phyloP scores from a whole-genome alignment of 2,797 vertebrate species.

The Brotula barbata region DNA sequence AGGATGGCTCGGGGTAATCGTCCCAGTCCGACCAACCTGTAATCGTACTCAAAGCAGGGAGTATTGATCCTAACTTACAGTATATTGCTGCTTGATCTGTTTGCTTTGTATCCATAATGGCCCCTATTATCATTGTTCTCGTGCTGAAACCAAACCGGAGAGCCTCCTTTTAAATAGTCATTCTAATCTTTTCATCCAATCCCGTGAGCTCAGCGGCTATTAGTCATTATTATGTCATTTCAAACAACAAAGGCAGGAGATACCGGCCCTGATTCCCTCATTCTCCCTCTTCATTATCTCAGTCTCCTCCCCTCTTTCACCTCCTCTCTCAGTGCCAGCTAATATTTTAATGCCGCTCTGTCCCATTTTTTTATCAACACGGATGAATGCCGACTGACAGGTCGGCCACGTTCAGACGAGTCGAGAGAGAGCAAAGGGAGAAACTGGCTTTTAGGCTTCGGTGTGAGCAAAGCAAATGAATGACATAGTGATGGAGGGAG shows the following conservation, averaged over 20 bases:
- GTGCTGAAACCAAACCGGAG: constrained; percentile 8
- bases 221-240: constrained; percentile 54
- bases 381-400: constrained; percentile 66
- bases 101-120: constrained; percentile 35
- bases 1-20: constrained; percentile 33
- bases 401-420: constrained; percentile 49
- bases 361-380: constrained; percentile 51
- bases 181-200: constrained; percentile 53
- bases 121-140: constrained; percentile 44
- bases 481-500: constrained; percentile 58
- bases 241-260: constrained; percentile 37
- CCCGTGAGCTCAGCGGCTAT: constrained; percentile 25
- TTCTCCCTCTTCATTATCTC: constrained; percentile 21
- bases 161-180: constrained; percentile 28
- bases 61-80: too few species aligned
- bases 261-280: constrained; percentile 38
- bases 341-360: constrained; percentile 61
- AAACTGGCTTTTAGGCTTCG: constrained; percentile 50
- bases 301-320: constrained; percentile 14
- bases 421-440: constrained; percentile 37
- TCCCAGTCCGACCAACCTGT: constrained; percentile 39
- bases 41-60: constrained; percentile 41
- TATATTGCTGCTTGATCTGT: constrained; percentile 48
- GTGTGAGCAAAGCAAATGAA: constrained; percentile 64
- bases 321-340: constrained; percentile 38